Conservation (phyloP, 2,888 invertebrate genomes). For the Eristalis pertinax region DNA sequence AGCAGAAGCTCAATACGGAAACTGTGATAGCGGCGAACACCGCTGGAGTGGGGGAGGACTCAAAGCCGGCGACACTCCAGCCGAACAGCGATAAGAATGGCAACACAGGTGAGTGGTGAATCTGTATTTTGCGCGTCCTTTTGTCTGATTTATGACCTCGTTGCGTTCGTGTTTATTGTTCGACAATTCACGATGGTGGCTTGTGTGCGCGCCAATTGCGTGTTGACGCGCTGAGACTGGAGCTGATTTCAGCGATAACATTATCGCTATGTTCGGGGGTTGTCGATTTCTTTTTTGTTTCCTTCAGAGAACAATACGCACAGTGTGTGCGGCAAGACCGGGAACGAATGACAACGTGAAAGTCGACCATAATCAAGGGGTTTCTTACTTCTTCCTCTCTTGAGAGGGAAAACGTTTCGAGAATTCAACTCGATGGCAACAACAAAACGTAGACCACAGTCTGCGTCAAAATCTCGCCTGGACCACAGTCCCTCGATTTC, state of each 20-base stretch:
- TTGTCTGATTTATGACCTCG: slow-evolving; percentile 18
- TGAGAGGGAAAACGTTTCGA: too few relatives aligned
- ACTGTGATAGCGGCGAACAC: slow-evolving; percentile 74
- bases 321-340: neutral
- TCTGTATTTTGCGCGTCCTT: neutral
- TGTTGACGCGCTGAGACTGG: slow-evolving; percentile 12
- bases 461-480: too few relatives aligned
- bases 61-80: slow-evolving; percentile 61
- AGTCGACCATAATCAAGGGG: too few relatives aligned
- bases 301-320: neutral
- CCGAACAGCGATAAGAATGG: slow-evolving; percentile 79
- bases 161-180: slow-evolving; percentile 5
- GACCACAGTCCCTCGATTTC: too few relatives aligned
- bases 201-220: slow-evolving; percentile 35
- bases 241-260: slow-evolving; percentile 42
- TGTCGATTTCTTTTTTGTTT: neutral
- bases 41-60: slow-evolving; percentile 57
- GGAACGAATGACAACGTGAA: too few relatives aligned
- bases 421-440: too few relatives aligned
- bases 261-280: neutral
- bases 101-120: slow-evolving; percentile 78
- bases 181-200: slow-evolving; percentile 15
- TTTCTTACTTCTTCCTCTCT: too few relatives aligned
- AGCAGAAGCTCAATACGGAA: slow-evolving; percentile 57
- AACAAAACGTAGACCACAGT: too few relatives aligned